These are phyloP conservation scores for Asobara japonica DNA, from an alignment of 1,140 invertebrate genomes.

Conservation along the genomic window DNA sequence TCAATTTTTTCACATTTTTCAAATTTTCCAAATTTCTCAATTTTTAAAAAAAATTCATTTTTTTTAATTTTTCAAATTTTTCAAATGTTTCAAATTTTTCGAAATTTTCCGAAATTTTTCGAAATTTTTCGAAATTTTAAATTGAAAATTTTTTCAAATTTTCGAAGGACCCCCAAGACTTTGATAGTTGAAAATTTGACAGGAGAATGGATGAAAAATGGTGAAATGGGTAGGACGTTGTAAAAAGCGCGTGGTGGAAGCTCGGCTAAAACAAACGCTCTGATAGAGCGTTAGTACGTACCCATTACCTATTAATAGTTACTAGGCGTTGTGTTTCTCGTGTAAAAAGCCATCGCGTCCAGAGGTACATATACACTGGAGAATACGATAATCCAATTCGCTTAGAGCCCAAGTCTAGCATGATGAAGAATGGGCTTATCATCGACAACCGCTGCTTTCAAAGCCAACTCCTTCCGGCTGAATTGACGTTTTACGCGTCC, in stretches of 20 bases:
- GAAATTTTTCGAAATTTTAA: no score
- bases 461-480: conserved; percentile 6
- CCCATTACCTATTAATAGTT: conserved; percentile 28
- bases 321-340: not conserved
- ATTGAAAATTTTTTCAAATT: no score
- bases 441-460: not conserved
- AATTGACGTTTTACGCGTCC: conserved; percentile 14
- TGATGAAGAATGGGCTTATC: conserved; percentile 17
- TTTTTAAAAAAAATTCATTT: no score
- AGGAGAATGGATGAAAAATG: no score
- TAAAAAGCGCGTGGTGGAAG: not conserved
- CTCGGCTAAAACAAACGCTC: not conserved
- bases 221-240: not conserved
- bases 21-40: no score
- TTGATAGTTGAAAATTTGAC: no score
- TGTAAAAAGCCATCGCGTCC: not conserved
- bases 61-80: no score
- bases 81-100: no score
- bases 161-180: no score
- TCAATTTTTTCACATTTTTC: no score
- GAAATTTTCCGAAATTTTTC: no score
- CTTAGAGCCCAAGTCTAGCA: conserved; percentile 9
- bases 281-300: conserved; percentile 21
- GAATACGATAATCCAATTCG: conserved; percentile 9
- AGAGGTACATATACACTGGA: not conserved